Evolutionary conservation across 2,113 vertebrate species (phyloP).

Genomic region (Craseonycteris thonglongyai): DNA sequence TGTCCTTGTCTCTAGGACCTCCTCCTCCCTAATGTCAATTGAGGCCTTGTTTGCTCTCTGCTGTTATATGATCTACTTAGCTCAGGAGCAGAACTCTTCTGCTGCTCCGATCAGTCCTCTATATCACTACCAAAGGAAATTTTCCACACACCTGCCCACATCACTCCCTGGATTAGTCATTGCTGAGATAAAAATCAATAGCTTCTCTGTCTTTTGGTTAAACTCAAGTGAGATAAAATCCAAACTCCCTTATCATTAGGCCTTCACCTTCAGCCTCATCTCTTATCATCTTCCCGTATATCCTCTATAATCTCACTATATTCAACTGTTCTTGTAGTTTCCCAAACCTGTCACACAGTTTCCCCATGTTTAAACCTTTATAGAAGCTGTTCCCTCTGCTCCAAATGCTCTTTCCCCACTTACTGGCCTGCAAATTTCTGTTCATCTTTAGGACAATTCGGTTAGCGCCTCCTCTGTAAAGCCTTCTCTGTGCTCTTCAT

Average conservation of each 20-base stretch:
- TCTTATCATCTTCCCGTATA: background rate
- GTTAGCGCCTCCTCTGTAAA: background rate
- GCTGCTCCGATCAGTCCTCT: background rate
- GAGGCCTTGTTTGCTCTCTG: background rate
- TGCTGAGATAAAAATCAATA: background rate
- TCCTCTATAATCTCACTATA: background rate
- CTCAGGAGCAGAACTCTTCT: background rate
- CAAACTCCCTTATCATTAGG: background rate
- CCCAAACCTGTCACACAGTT: background rate
- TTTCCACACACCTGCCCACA: background rate
- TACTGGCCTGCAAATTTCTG: background rate
- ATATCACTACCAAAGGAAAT: background rate
- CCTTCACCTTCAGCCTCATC: background rate
- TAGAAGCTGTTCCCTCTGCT: background rate
- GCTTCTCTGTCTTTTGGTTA: too few relatives aligned
- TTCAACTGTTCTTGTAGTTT: background rate
- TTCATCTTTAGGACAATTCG: background rate
- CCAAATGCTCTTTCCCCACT: background rate
- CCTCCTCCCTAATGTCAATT: background rate
- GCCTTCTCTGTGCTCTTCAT: background rate
- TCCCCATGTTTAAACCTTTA: background rate
- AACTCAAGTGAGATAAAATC: background rate
- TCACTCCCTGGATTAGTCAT: background rate
- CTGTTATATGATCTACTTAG: background rate
- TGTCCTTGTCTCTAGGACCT: background rate